Evolutionary conservation across 2,797 vertebrate species (phyloP).

Genomic region (Thalassophryne amazonica): DNA sequence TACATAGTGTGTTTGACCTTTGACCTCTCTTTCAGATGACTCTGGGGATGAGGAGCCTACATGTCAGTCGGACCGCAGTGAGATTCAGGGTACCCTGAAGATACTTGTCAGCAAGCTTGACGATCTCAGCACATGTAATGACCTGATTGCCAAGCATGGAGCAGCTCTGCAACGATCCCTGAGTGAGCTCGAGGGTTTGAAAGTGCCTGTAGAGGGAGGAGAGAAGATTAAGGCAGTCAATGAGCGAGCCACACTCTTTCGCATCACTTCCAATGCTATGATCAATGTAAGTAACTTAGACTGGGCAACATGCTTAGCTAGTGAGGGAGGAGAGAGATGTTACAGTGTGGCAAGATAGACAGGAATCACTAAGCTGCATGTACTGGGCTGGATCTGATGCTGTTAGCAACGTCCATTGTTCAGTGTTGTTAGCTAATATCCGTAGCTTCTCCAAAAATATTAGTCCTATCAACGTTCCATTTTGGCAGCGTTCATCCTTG

Average conservation of each 20-base stretch:
- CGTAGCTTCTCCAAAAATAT: too few relatives aligned
- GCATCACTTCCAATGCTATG: constrained; percentile 99
- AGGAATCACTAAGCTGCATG: not conserved
- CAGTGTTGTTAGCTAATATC: too few relatives aligned
- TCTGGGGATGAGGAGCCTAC: constrained; percentile 92
- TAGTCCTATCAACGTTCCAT: too few relatives aligned
- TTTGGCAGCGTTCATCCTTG: too few relatives aligned
- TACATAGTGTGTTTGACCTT: constrained; percentile 6
- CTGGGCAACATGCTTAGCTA: not conserved
- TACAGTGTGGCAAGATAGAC: constrained; percentile 6
- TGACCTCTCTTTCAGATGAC: constrained; percentile 84
- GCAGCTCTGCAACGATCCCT: constrained; percentile 94
- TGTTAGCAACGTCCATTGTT: too few relatives aligned
- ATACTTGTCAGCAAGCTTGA: constrained; percentile 91
- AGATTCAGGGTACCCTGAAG: constrained; percentile 89
- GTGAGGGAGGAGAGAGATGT: constrained; percentile 17
- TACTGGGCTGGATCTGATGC: too few relatives aligned
- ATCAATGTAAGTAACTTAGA: constrained; percentile 88
- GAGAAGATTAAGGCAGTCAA: constrained; percentile 96
- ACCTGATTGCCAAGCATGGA: constrained; percentile 95
- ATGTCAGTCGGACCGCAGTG: constrained; percentile 89
- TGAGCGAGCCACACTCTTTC: constrained; percentile 94
- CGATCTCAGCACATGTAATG: constrained; percentile 94
- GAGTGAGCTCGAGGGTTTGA: constrained; percentile 91
- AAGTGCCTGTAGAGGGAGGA: constrained; percentile 84